Evolutionary conservation across 2,113 vertebrate species (phyloP).

Genomic region (Entelurus aequoreus): DNA sequence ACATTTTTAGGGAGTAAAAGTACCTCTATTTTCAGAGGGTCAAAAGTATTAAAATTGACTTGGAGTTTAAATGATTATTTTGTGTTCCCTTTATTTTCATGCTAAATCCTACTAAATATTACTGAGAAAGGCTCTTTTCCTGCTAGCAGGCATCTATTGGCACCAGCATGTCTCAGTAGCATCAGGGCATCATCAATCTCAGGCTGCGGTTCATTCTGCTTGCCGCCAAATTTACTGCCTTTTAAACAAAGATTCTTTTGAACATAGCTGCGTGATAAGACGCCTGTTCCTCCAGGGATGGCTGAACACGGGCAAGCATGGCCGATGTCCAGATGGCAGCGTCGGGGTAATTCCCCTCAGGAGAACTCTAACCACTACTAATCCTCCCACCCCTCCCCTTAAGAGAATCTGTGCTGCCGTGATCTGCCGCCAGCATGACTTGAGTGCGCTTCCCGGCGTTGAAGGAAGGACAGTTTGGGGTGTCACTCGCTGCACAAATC

Average conservation of each 20-base stretch:
- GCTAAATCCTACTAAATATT: neutral
- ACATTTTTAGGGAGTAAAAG: no score
- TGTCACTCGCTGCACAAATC: neutral
- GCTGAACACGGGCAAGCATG: conserved; percentile 10
- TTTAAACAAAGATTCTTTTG: neutral
- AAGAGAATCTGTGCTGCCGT: conserved; percentile 49
- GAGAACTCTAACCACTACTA: conserved; percentile 36
- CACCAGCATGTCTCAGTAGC: conserved; percentile 1
- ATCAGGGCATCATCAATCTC: neutral
- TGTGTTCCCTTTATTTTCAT: neutral
- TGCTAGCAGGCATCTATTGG: neutral
- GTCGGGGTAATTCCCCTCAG: conserved; percentile 57
- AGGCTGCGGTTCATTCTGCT: neutral
- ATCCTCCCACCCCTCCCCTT: conserved; percentile 30
- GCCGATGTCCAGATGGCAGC: conserved; percentile 55
- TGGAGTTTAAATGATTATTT: no score
- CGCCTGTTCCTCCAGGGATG: neutral
- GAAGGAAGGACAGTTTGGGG: neutral
- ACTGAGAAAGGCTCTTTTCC: neutral
- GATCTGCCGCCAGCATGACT: conserved; percentile 43
- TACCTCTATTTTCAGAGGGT: no score
- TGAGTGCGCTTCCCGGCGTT: neutral
- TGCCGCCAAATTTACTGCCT: neutral
- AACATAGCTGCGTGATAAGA: conserved; percentile 1
- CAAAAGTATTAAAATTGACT: no score